A percentile compares a stretch with the other conserved stretches of the same genome.
Conservation (phyloP, 2,888 invertebrate genomes). For the Oxytorus armatus region DNA sequence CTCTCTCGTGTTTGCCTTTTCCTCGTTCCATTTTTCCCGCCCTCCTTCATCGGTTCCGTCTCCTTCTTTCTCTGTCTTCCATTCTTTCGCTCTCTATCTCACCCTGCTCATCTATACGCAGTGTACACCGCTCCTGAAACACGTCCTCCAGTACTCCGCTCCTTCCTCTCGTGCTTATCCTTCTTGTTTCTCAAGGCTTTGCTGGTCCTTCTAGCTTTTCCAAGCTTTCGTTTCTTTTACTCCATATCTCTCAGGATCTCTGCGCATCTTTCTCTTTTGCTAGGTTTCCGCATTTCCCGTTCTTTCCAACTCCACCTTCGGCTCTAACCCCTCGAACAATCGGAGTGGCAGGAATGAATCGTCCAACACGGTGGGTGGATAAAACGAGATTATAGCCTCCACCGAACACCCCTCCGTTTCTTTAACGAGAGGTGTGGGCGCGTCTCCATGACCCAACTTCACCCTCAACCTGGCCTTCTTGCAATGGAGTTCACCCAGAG, state of each 20-base stretch:
- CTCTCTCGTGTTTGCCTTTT: conserved; percentile 37
- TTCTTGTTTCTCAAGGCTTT: conserved; percentile 33
- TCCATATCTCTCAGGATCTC: conserved; percentile 51
- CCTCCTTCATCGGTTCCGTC: background rate
- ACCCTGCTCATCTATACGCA: conserved; percentile 9
- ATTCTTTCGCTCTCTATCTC: background rate
- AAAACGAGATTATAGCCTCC: conserved; percentile 53
- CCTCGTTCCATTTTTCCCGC: conserved; percentile 38
- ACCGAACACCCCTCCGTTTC: conserved; percentile 34
- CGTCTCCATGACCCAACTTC: background rate
- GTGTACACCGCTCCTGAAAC: conserved; percentile 30
- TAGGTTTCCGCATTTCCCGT: conserved; percentile 10
- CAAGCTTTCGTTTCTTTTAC: conserved; percentile 42
- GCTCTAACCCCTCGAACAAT: conserved; percentile 11
- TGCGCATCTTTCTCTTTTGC: conserved; percentile 34
- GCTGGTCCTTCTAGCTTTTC: conserved; percentile 4
- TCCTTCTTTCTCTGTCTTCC: background rate
- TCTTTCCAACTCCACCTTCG: conserved; percentile 1
- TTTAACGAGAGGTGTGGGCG: conserved; percentile 27
- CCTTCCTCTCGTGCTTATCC: conserved; percentile 20
- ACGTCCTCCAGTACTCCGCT: conserved; percentile 24
- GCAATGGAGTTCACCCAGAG: background rate
- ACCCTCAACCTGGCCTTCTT: background rate
- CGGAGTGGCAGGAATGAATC: background rate
- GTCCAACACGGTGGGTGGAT: conserved; percentile 39